Conservation (phyloP, 1,140 invertebrate genomes). For the Prorops nasuta region DNA sequence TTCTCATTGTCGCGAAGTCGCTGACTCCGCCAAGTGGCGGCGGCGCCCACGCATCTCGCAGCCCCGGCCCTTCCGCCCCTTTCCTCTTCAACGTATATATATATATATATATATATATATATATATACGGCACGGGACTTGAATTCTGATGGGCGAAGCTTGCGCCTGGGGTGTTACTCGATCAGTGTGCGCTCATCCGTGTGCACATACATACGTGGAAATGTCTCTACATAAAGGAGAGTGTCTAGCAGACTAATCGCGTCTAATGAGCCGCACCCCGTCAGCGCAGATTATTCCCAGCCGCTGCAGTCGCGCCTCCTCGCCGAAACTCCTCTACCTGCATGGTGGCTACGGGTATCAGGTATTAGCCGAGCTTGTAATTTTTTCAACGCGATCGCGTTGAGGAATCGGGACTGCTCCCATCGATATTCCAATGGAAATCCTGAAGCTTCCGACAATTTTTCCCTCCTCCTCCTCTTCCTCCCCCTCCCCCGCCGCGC, state of each 20-base stretch:
- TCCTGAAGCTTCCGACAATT: background rate
- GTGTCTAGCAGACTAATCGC: conserved; percentile 36
- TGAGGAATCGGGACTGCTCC: too few species aligned
- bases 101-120: too few species aligned
- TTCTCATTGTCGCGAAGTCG: conserved; percentile 43
- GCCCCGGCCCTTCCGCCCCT: background rate
- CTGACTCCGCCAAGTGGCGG: conserved; percentile 36
- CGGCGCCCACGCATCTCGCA: background rate
- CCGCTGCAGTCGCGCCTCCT: conserved; percentile 23
- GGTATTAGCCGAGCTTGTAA: too few species aligned
- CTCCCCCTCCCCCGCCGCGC: background rate
- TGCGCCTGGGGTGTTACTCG: too few species aligned
- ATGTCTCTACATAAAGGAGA: conserved; percentile 19
- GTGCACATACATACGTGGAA: conserved; percentile 11
- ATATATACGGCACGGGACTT: too few species aligned
- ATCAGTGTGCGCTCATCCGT: conserved; percentile 8
- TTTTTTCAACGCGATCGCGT: too few species aligned
- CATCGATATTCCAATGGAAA: too few species aligned
- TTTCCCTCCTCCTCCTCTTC: background rate
- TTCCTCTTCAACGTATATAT: too few species aligned
- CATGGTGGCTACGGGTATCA: too few species aligned
- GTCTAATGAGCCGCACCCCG: conserved; percentile 39
- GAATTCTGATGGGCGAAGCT: conserved; percentile 10
- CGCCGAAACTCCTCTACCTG: too few species aligned
- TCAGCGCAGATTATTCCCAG: conserved; percentile 35